A percentile compares a stretch with the other conserved stretches of the same genome.
Conservation (phyloP, 2,797 vertebrate genomes). For the Liasis olivaceus region DNA sequence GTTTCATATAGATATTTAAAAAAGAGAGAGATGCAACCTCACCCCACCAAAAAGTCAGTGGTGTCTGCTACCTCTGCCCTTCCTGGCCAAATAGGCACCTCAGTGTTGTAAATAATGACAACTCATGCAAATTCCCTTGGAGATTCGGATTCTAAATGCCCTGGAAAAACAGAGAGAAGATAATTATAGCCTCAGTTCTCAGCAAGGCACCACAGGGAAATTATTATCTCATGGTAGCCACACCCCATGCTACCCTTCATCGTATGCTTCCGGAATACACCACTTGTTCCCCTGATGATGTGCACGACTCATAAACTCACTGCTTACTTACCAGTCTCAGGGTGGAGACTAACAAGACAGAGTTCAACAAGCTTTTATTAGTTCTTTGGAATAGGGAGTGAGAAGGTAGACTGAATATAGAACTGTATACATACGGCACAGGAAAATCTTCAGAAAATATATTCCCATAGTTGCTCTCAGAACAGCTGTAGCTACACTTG, state of each 20-base stretch:
- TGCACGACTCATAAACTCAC: constrained; percentile 70
- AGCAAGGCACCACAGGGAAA: constrained; percentile 59
- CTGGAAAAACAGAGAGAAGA: constrained; percentile 48
- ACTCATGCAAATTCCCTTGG: constrained; percentile 39
- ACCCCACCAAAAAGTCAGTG: neutral
- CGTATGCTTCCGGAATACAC: constrained; percentile 67
- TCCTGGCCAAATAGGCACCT: constrained; percentile 47
- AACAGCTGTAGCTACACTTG: constrained; percentile 31
- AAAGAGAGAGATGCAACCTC: neutral
- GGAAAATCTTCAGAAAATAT: constrained; percentile 40
- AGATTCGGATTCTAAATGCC: constrained; percentile 34
- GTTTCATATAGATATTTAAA: neutral
- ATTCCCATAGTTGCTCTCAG: constrained; percentile 25
- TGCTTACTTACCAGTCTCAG: constrained; percentile 61
- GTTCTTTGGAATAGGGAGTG: constrained; percentile 30
- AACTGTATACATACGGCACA: constrained; percentile 28
- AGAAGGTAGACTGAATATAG: constrained; percentile 16
- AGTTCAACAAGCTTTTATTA: constrained; percentile 54
- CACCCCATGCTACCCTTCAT: constrained; percentile 71
- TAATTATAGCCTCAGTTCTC: constrained; percentile 60
- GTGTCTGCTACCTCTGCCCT: neutral
- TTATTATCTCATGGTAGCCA: constrained; percentile 69
- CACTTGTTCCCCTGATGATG: constrained; percentile 70
- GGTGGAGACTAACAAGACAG: constrained; percentile 44
- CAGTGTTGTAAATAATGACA: constrained; percentile 36